Percentiles rank a stretch among this genome's conserved stretches.
phyloP scores from a whole-genome alignment of 2,888 invertebrate genomes.

The Apotomis turbidana region DNA sequence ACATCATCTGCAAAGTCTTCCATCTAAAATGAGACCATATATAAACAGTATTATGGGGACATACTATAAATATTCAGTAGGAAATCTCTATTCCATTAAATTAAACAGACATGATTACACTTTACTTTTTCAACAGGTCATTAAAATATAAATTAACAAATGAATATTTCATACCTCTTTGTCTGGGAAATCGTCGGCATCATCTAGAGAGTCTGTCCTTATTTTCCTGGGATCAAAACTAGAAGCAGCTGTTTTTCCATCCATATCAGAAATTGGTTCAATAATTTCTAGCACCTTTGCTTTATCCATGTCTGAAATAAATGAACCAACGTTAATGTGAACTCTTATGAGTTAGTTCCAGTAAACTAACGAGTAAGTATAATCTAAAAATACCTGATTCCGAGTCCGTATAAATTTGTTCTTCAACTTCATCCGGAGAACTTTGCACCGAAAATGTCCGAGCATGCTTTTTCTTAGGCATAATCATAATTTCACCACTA shows the following conservation, averaged over 20 bases:
- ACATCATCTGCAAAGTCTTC: conserved; percentile 72
- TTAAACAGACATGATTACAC: too few relatives aligned
- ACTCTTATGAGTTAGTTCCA: not conserved
- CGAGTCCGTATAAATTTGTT: conserved; percentile 81
- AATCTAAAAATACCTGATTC: conserved; percentile 71
- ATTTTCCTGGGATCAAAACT: conserved; percentile 78
- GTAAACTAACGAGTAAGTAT: not conserved
- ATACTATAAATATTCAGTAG: too few relatives aligned
- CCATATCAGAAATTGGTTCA: conserved; percentile 75
- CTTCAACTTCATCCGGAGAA: conserved; percentile 81
- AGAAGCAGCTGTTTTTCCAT: conserved; percentile 65
- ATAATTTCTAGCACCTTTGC: conserved; percentile 81
- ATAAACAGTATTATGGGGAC: too few relatives aligned
- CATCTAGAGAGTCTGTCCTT: conserved; percentile 79
- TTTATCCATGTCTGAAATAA: conserved; percentile 77
- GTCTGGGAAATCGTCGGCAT: conserved; percentile 81
- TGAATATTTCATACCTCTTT: conserved; percentile 66
- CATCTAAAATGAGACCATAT: conserved; percentile 54
- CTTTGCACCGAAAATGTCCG: conserved; percentile 81
- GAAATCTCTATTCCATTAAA: not conserved
- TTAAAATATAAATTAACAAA: too few relatives aligned
- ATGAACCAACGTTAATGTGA: not conserved
- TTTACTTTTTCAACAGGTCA: too few relatives aligned
- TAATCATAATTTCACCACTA: conserved; percentile 76
- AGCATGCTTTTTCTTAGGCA: conserved; percentile 78